These are phyloP conservation scores for Sarcophaga peregrina DNA, from an alignment of 1,140 invertebrate genomes.

Conservation along the genomic window DNA sequence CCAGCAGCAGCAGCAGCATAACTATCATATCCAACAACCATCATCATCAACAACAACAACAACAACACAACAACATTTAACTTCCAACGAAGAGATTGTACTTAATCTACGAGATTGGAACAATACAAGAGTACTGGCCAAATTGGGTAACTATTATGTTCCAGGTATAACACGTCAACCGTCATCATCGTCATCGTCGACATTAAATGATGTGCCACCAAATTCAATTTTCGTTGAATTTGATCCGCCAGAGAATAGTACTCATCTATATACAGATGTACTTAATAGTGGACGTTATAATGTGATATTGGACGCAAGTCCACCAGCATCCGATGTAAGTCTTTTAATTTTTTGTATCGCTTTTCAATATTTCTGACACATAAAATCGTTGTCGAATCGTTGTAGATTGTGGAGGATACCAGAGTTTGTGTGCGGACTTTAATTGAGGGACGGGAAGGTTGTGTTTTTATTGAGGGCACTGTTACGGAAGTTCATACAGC, in stretches of 20 bases:
- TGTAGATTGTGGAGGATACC: conserved; percentile 68
- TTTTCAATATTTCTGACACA: not conserved
- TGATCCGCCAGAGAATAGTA: conserved; percentile 73
- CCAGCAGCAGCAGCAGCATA: conserved; percentile 39
- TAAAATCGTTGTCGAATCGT: not conserved
- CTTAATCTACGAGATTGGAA: conserved; percentile 90
- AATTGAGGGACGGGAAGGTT: conserved; percentile 65
- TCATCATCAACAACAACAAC: conserved; percentile 51
- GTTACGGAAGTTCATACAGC: conserved; percentile 78
- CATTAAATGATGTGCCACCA: conserved; percentile 68
- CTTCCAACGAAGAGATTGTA: conserved; percentile 44
- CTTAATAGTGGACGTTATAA: conserved; percentile 84
- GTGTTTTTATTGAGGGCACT: conserved; percentile 85
- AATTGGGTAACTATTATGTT: conserved; percentile 82
- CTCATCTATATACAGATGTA: conserved; percentile 74
- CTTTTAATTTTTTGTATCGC: not conserved
- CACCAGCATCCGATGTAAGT: conserved; percentile 73
- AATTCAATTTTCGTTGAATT: conserved; percentile 80
- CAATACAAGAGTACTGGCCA: conserved; percentile 89
- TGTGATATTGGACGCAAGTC: conserved; percentile 93
- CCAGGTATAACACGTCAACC: conserved; percentile 78
- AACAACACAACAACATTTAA: too few relatives aligned
- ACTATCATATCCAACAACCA: conserved; percentile 48
- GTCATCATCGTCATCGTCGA: conserved; percentile 8
- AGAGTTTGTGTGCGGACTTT: conserved; percentile 68